Conservation (phyloP, 1,140 invertebrate genomes). For the Sarcophaga bullata region DNA sequence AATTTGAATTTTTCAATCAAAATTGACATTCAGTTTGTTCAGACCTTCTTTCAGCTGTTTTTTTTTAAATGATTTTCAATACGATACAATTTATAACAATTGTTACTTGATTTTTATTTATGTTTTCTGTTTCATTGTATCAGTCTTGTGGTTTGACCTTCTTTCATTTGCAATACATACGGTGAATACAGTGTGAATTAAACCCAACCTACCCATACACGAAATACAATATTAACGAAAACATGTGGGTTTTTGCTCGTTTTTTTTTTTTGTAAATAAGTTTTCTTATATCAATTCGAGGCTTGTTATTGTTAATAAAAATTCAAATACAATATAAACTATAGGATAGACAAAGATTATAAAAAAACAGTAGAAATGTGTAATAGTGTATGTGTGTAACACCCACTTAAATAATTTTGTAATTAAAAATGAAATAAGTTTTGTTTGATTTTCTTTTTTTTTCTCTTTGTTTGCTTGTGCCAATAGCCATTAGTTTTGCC, state of each 20-base stretch:
- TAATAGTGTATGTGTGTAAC: not conserved
- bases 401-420: not conserved
- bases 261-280: too few species aligned
- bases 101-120: not conserved
- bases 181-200: not conserved
- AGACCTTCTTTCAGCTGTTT: not conserved
- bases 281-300: too few species aligned
- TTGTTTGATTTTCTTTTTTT: too few species aligned
- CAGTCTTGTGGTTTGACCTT: constrained; percentile 9
- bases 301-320: too few species aligned
- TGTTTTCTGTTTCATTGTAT: not conserved
- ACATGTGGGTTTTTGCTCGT: not conserved
- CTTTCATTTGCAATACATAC: not conserved
- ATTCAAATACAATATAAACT: too few species aligned
- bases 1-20: too few species aligned
- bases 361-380: not conserved
- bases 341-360: not conserved
- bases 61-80: not conserved
- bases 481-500: too few species aligned
- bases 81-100: not conserved
- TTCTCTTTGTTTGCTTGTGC: too few species aligned
- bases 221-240: not conserved
- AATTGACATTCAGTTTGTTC: not conserved
- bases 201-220: not conserved
- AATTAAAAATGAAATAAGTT: not conserved